Base-by-base conservation (phyloP, 2,888 invertebrate genomes). In the Agonopterix heracliana region DNA sequence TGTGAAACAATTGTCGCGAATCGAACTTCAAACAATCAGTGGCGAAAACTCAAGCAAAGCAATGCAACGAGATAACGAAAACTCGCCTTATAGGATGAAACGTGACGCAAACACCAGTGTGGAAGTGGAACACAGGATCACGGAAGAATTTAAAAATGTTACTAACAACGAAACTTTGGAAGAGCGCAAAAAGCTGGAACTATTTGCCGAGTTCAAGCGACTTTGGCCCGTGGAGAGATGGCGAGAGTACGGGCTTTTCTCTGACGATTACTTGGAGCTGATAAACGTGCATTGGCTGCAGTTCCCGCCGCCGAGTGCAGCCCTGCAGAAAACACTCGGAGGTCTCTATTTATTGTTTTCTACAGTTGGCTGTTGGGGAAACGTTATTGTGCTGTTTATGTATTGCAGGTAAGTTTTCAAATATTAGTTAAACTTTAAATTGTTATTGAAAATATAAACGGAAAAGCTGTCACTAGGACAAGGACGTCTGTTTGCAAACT, bases 231-330 rank as follows among this genome's bases (percentile, higher is more conserved):
- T 89, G 46, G 68, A 77, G 17, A 66, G 71, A 40, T 92, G 92
- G 92, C 74, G 71, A 53, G 62, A 81, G 44, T 66, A 78, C 52
- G 91, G 91, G 14, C 89, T 87, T 65, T 92, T 92, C 68, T 75
- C 82, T 3, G 91, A 91, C 40, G 89, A 90, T 52, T 91, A 90
- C 62, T 64, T 92, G 60, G 66, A 84, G 50, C 71, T 89, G 54
- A 92, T 95, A 54, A 93, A 94, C 76, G 82, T 90, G 1, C 93
- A 94, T 70, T 95, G 95, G 95, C 76, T 95, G 56, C 78, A 89
- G 59, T 95, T 92, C 69, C 86, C 90, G 17, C 93, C 94, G 2
- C 93, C 93, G 0, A 73, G 81, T 38, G 82, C 86, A 45, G 63
- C 71, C 17, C 76, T 90, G 44, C 93, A 93, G 71, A 90, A 90